Evolutionary conservation across 2,797 vertebrate species (phyloP), one percentile per base, ranked within the genome.

Genomic region (Morelia viridis): DNA sequence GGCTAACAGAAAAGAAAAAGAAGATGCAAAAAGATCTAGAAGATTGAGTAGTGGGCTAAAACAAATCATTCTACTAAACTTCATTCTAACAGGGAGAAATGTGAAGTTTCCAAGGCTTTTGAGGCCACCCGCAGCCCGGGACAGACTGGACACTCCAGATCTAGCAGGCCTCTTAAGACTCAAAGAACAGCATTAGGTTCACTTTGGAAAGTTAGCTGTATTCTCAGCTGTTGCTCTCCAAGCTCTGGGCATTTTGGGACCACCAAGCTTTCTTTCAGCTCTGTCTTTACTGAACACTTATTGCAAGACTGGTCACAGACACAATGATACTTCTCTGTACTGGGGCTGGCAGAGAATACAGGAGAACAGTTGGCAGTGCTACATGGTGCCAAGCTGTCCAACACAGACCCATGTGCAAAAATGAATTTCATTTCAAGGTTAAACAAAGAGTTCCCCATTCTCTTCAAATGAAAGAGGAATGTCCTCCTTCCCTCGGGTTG

Each of bases 201-300:
- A 87, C 19, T 46, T 61, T 24, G 22, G 0, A 2, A 62, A 13
- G 10, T 3, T 0, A 5, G 19, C 89, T 2, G 4, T 24, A 50
- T 10, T 2, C 8, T 5, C 0, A 17, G 0, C 0, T n/a, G 1
- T 13, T 28, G 88, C n/a, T 57, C 41, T 53, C 2, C 9, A 0
- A 84, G 80, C 88, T 41, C 83, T 0, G 76, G 10, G n/a, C 0
- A 0, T 0, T 53, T 89, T 85, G 88, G 93, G 76, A 15, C 28
- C 5, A 53, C 6, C 53, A 19, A 35, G 28, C 61, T 26, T 41
- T 7, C 12, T 0, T 71, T 61, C 58, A 28, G 64, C 46, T 24
- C 2, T 19, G 0, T 15, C 6, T 41, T 84, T 35, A n/a, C 13
- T 0, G 58, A 53, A 28, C 61, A 0, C 88, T 58, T 17, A 0